A percentile compares a stretch with the other conserved stretches of the same genome.
Evolutionary conservation across 2,797 vertebrate genomes (phyloP).

Genomic region (Acipenser transmontanus): DNA sequence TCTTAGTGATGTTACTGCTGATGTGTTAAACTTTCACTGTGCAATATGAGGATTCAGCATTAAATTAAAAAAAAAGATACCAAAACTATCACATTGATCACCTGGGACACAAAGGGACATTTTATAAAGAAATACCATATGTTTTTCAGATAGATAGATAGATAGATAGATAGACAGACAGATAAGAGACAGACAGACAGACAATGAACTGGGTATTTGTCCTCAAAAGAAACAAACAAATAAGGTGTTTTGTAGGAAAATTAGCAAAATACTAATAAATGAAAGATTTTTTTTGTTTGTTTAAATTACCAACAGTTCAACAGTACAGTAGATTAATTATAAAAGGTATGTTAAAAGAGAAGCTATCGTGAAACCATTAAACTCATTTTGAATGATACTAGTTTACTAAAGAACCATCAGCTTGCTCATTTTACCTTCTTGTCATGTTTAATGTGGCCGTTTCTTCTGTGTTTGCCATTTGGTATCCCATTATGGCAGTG

Average conservation of each 20-base stretch:
- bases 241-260: not conserved
- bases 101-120: no score
- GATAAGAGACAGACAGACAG: constrained; percentile 10
- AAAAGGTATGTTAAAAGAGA: not conserved
- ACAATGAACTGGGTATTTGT: constrained; percentile 1
- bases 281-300: constrained; percentile 50
- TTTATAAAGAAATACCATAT: no score
- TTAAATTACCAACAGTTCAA: constrained; percentile 35
- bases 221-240: not conserved
- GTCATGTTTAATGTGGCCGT: constrained; percentile 83
- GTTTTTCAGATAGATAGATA: not conserved
- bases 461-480: constrained; percentile 88
- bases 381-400: constrained; percentile 30
- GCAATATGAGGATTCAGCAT: not conserved
- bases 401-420: constrained; percentile 53
- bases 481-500: constrained; percentile 84
- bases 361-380: constrained; percentile 23
- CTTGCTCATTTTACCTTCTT: constrained; percentile 88
- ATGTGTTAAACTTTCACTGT: no score
- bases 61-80: constrained; percentile 6
- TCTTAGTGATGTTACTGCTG: no score
- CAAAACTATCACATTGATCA: no score
- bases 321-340: constrained; percentile 30
- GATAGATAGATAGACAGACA: not conserved
- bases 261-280: constrained; percentile 56